These are phyloP conservation scores for Ianthella basta DNA, from an alignment of 37 sponge, comb jelly and placozoan species.

Conservation along the genomic window DNA sequence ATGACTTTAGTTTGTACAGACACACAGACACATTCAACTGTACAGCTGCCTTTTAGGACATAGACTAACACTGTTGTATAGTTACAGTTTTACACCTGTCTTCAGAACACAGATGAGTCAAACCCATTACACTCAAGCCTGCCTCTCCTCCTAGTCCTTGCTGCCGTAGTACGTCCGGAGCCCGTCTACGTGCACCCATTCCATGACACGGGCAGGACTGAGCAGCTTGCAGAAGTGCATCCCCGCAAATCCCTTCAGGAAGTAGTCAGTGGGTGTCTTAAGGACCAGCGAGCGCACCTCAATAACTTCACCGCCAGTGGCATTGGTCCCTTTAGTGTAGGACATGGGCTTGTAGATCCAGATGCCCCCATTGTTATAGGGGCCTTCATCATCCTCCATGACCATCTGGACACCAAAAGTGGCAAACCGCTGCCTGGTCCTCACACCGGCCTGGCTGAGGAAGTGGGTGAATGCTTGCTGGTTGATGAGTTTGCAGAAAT, in stretches of 20 bases:
- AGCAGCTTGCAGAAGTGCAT: constrained; percentile 60
- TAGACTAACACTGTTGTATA: too few species aligned
- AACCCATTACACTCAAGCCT: too few species aligned
- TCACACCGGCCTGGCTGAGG: too few species aligned
- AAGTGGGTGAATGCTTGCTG: too few species aligned
- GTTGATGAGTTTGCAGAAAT: constrained; percentile 19
- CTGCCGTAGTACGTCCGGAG: constrained; percentile 20
- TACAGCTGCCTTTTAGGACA: too few species aligned
- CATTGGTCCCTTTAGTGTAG: neutral
- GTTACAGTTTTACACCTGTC: too few species aligned
- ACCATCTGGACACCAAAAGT: constrained; percentile 34
- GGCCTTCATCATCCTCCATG: constrained; percentile 32
- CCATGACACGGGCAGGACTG: constrained; percentile 45
- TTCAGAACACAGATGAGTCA: too few species aligned
- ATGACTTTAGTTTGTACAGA: too few species aligned
- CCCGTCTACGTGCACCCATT: constrained; percentile 57
- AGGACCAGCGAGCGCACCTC: constrained; percentile 31
- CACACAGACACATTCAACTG: too few species aligned
- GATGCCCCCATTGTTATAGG: constrained; percentile 33
- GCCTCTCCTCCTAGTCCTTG: too few species aligned
- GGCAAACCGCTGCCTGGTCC: constrained; percentile 22
- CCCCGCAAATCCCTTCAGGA: constrained; percentile 27
- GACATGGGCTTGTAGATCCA: constrained; percentile 44
- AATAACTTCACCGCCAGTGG: constrained; percentile 15
- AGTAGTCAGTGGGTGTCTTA: constrained; percentile 21